Conservation (phyloP, 2,113 vertebrate species). For the Sisor rabdophorus region DNA sequence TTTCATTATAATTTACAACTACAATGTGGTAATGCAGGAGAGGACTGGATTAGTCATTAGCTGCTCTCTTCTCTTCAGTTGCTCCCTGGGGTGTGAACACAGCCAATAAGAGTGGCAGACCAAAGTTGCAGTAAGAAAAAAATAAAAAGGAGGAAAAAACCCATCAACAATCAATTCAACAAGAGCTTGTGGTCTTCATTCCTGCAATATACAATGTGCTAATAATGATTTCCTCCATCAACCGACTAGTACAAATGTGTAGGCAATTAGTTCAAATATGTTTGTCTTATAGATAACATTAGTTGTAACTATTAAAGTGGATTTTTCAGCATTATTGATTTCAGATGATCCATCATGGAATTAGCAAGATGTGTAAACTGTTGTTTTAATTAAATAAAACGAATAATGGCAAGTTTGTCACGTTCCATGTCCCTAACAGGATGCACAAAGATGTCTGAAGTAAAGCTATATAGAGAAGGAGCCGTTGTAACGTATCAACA, state of each 20-base stretch:
- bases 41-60: constrained; percentile 45
- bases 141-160: neutral
- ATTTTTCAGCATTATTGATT: constrained; percentile 15
- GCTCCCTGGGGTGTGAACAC: constrained; percentile 33
- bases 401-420: neutral
- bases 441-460: neutral
- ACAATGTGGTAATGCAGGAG: constrained; percentile 8
- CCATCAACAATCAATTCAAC: constrained; percentile 2
- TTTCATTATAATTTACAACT: constrained; percentile 30
- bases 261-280: constrained; percentile 25
- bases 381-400: neutral
- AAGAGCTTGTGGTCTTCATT: neutral
- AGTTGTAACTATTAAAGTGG: neutral
- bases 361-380: neutral
- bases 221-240: constrained; percentile 25
- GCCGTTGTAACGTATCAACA: constrained; percentile 55
- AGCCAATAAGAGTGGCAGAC: constrained; percentile 39
- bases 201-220: neutral
- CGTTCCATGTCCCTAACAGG: neutral
- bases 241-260: neutral
- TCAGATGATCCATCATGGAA: neutral
- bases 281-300: constrained; percentile 14
- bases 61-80: constrained; percentile 28
- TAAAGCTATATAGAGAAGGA: constrained; percentile 10
- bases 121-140: constrained; percentile 7